Evolutionary conservation across 1,140 invertebrate genomes (phyloP), one percentile per base, ranked within the genome.

Genomic region (Brachystomella parvula): DNA sequence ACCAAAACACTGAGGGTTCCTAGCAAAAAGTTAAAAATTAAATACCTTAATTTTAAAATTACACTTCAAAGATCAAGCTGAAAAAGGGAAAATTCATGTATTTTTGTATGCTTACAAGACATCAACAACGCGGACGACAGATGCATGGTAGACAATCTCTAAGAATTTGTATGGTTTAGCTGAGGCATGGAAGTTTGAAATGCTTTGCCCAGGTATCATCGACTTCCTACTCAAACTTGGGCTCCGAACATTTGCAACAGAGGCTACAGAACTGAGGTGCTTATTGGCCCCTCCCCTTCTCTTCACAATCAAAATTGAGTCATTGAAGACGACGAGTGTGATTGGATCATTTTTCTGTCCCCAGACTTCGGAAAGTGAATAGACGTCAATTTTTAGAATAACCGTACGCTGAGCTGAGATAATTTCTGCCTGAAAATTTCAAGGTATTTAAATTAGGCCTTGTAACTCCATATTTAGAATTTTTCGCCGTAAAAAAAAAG

Each of bases 361-460:
- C 32, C 96, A 79, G 35, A 85, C 85, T 75, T 95, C 92, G 58
- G 88, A 89, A 24, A 96, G 78, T 78, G 96, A 92, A 59, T 89
- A 86, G 3, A 95, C 91, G 76, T 97, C 93, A 65, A 90, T 89
- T 73, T 88, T 88, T 17, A 85, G 83, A 32, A 96, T 85, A 75
- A 96, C 94, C 70, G 83, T 87, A 63, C 94, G 83, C 79, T 96
- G 92, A 24, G 93, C 94, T 17, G 92, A 95, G 12, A 96, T 86
- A 67, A 96, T 78, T 75, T 93, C 87, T 0, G 91, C 85, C 83
- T 89, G 78, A 61, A 78, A 80, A 67, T 21, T n/a, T n/a, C n/a
- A n/a, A n/a, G n/a, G 31, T 56, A 29, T 60, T 12, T 28, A n/a
- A n/a, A n/a, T n/a, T n/a, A n/a, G n/a, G n/a, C n/a, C n/a, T n/a